These are phyloP conservation scores for Aythya fuligula DNA, from an alignment of 2,797 vertebrate species.

Conservation along the genomic window DNA sequence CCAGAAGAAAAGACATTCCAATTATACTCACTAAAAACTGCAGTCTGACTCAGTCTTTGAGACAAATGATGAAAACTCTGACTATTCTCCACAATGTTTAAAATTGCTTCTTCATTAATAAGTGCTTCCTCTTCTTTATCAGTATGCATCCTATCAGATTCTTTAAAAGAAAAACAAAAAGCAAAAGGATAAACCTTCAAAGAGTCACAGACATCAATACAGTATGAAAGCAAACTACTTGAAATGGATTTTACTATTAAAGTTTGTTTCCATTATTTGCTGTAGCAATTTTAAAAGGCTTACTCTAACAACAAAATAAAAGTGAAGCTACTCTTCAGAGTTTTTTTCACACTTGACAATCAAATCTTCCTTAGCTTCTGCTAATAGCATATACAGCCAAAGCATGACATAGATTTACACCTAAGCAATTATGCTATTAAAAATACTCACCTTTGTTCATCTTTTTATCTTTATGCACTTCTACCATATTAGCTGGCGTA, in stretches of 20 bases:
- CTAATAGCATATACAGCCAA: not conserved
- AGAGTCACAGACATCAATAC: not conserved
- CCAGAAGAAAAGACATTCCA: not conserved
- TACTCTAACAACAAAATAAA: constrained; percentile 7
- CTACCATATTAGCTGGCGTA: constrained; percentile 86
- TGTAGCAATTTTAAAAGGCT: not conserved
- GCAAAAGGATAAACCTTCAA: not conserved
- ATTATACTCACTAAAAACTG: constrained; percentile 84
- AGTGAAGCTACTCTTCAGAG: not conserved
- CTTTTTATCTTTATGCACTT: constrained; percentile 86
- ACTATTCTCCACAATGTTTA: constrained; percentile 94
- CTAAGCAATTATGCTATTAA: constrained; percentile 9
- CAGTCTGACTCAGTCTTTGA: constrained; percentile 87
- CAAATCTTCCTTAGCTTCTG: not conserved
- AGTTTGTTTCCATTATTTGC: not conserved
- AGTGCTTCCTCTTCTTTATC: constrained; percentile 86
- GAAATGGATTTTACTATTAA: constrained; percentile 6
- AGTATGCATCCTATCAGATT: constrained; percentile 18
- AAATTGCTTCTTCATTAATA: constrained; percentile 96
- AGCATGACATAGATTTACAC: not conserved
- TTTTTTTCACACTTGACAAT: not conserved
- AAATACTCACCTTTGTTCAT: constrained; percentile 81
- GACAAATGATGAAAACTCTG: constrained; percentile 91
- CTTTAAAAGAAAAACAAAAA: constrained; percentile 65
- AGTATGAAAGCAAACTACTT: not conserved